Percentiles rank a stretch among this genome's conserved stretches.
Evolutionary conservation across 2,888 invertebrate genomes (phyloP).

Genomic region (Diadromus collaris): DNA sequence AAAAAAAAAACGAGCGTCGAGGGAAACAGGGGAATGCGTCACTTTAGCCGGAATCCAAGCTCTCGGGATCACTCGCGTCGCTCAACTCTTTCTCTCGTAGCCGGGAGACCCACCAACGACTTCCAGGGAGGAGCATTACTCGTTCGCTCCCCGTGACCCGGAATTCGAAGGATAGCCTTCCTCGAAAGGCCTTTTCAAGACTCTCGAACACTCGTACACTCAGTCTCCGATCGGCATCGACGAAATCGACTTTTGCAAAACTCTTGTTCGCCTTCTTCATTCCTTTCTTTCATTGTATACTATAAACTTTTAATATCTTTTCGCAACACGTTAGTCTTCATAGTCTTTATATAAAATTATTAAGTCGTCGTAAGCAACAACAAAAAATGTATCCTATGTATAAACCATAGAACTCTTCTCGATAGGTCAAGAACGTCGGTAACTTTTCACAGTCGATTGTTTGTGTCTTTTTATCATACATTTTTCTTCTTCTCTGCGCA

Average conservation of each 20-base stretch:
- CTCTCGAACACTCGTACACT: constrained; percentile 31
- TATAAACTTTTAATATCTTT: neutral
- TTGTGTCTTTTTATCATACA: neutral
- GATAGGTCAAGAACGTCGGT: constrained; percentile 51
- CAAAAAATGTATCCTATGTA: no score
- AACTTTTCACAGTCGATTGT: constrained; percentile 17
- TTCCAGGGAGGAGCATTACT: constrained; percentile 61
- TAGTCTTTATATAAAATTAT: no score
- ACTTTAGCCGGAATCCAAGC: constrained; percentile 70
- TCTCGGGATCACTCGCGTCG: constrained; percentile 16
- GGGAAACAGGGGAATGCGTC: constrained; percentile 70
- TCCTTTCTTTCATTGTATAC: no score
- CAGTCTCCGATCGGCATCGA: constrained; percentile 30
- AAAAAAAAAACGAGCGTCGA: constrained; percentile 9
- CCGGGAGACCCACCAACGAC: constrained; percentile 46
- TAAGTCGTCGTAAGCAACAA: no score
- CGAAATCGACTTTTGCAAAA: constrained; percentile 32
- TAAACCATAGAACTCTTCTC: no score
- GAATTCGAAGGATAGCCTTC: constrained; percentile 64
- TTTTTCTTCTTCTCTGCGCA: constrained; percentile 31
- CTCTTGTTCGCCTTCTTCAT: constrained; percentile 6
- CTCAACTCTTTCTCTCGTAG: constrained; percentile 33
- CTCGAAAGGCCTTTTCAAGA: constrained; percentile 51
- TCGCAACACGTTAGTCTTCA: neutral
- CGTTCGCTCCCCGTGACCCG: constrained; percentile 62